These are phyloP conservation scores for Chloromyia formosa DNA, from an alignment of 2,888 invertebrate species.

Conservation along the genomic window DNA sequence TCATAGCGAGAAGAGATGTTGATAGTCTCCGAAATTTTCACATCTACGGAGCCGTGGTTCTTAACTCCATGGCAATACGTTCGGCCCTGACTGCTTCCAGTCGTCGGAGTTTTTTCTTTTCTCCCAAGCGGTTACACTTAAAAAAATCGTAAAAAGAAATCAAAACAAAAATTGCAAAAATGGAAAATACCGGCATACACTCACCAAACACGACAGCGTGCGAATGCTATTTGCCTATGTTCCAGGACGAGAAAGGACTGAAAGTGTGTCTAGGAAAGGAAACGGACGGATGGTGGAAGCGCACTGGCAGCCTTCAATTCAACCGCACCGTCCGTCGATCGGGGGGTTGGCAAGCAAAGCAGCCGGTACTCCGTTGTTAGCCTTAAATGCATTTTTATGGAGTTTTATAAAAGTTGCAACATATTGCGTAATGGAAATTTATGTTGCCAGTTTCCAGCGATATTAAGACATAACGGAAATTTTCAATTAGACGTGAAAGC, in stretches of 20 bases:
- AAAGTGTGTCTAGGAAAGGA: slow-evolving; percentile 21
- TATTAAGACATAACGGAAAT: slow-evolving; percentile 50
- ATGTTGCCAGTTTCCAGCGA: slow-evolving; percentile 47
- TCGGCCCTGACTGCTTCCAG: too few relatives aligned
- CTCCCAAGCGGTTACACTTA: neutral
- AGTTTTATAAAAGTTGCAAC: slow-evolving; percentile 50
- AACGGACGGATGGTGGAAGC: neutral
- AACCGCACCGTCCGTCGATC: neutral
- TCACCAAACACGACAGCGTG: slow-evolving; percentile 15
- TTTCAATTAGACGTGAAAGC: slow-evolving; percentile 48
- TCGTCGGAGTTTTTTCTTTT: too few relatives aligned
- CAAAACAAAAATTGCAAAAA: slow-evolving; percentile 13
- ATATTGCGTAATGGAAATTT: slow-evolving; percentile 51
- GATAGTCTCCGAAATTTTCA: too few relatives aligned
- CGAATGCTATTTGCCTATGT: neutral
- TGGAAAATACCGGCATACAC: slow-evolving; percentile 28
- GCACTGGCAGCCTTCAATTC: slow-evolving; percentile 11
- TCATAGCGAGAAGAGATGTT: too few relatives aligned
- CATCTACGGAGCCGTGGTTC: too few relatives aligned
- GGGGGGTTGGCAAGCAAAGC: neutral
- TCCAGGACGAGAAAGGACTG: slow-evolving; percentile 7
- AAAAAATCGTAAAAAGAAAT: slow-evolving; percentile 11
- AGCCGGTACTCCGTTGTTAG: slow-evolving; percentile 19
- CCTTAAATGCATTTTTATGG: slow-evolving; percentile 50
- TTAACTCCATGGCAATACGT: too few relatives aligned